Evolutionary conservation across 2,797 vertebrate genomes (phyloP), one percentile per base, ranked within the genome.

Genomic region (Ctenopoma multispine): DNA sequence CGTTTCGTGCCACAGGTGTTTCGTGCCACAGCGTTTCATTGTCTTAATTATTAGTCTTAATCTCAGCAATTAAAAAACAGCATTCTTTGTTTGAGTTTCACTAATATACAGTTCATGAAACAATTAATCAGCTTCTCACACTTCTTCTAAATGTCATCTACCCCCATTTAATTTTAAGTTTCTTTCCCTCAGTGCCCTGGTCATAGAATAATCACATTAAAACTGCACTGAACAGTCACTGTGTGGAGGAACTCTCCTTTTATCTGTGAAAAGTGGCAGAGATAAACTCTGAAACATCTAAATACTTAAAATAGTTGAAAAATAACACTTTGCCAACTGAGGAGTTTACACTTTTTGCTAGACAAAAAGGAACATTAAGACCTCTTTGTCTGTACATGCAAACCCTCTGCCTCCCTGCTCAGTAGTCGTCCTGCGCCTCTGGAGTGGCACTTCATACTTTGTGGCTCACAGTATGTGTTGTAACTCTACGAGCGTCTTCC

Each of bases 351-450:
- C 53, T 43, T 56, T 3, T 7, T 59, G 0, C 48, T 24, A 27
- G 40, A 7, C 29, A 7, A 31, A 43, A 38, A 43, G 20, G 34
- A 20, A 14, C 31, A 61, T n/a, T 4, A 20, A 14, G 41, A 27
- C 5, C 14, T 48, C 20, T 34, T 8, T 62, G 69, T 31, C 64
- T 40, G 8, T 20, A 48, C 63, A 47, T 31, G 50, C 38, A 49
- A 56, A 29, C 79, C 12, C 53, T 5, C 27, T 23, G 36, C 18
- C 43, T 74, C 0, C 3, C 15, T 31, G 71, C 79, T 43, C 71
- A 70, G 72, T 31, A 78, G 31, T 29, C 7, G 11, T 18, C 3
- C 38, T 47, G 75, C 49, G 55, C 29, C 48, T 68, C 41, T 24
- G 0, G 61, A 44, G 48, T 20, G 0, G 3, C 20, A 11, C 1